Evolutionary conservation across 2,888 invertebrate species (phyloP).

Genomic region (Troides helena): DNA sequence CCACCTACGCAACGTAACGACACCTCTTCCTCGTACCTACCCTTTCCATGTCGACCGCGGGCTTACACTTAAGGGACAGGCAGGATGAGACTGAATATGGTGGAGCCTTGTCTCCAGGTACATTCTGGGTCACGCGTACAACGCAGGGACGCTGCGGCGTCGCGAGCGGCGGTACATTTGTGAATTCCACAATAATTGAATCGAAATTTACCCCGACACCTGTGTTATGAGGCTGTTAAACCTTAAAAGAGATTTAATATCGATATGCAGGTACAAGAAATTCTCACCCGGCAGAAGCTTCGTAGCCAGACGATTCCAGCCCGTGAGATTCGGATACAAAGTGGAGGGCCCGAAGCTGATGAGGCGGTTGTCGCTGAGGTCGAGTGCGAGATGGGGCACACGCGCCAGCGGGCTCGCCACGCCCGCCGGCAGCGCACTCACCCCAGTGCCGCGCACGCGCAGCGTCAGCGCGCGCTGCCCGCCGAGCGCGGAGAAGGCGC

Average conservation of each 20-base stretch:
- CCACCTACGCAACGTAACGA: conserved; percentile 70
- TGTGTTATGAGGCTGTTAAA: too few species aligned
- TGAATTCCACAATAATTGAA: too few species aligned
- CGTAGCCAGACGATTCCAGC: conserved; percentile 91
- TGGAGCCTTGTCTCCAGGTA: too few species aligned
- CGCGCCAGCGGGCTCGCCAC: conserved; percentile 84
- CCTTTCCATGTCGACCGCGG: too few species aligned
- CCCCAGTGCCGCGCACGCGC: conserved; percentile 84
- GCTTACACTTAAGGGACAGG: too few species aligned
- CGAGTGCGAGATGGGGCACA: conserved; percentile 87
- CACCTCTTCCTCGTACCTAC: too few species aligned
- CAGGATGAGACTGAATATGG: too few species aligned
- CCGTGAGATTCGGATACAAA: conserved; percentile 88
- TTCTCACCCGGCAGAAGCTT: conserved; percentile 86
- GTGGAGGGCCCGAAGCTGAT: conserved; percentile 85
- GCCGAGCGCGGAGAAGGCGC: conserved; percentile 85
- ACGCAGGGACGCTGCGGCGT: too few species aligned
- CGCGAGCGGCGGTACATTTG: too few species aligned
- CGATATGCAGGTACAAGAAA: not conserved
- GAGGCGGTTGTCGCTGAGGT: conserved; percentile 87
- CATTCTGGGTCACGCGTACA: not conserved
- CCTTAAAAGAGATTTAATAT: too few species aligned
- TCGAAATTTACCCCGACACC: too few species aligned
- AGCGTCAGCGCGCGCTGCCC: conserved; percentile 85
- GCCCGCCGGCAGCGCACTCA: conserved; percentile 86